These are phyloP conservation scores for Acestrorhynchus altus DNA, from an alignment of 2,797 vertebrate genomes.

Conservation along the genomic window DNA sequence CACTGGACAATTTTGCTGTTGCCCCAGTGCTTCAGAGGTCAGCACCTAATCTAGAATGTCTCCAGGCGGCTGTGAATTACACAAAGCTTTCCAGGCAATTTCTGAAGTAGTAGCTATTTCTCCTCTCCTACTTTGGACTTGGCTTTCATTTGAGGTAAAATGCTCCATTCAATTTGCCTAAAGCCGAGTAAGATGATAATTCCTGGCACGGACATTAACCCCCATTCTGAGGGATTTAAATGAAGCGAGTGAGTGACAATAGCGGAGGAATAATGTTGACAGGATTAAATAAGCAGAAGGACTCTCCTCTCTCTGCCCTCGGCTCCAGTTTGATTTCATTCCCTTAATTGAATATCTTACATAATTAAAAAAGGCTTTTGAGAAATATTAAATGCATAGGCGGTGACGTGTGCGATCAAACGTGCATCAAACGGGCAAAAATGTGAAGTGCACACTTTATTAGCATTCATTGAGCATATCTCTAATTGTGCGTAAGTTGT, in stretches of 20 bases:
- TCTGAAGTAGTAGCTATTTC: neutral
- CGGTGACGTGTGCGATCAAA: neutral
- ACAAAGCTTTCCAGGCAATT: constrained; percentile 16
- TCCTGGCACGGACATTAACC: constrained; percentile 53
- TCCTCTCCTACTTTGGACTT: constrained; percentile 6
- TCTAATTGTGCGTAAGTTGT: constrained; percentile 30
- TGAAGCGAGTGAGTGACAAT: constrained; percentile 52
- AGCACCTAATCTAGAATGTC: neutral
- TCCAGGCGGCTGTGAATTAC: constrained; percentile 5
- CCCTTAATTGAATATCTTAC: constrained; percentile 52
- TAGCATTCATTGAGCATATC: constrained; percentile 48
- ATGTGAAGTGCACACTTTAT: constrained; percentile 12
- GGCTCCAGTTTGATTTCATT: constrained; percentile 48
- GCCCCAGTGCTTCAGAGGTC: neutral
- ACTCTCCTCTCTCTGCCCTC: constrained; percentile 20
- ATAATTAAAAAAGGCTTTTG: neutral
- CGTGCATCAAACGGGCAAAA: neutral
- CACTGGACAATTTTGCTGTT: constrained; percentile 1
- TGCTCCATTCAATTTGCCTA: constrained; percentile 49
- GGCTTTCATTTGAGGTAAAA: constrained; percentile 43
- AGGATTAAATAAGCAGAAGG: constrained; percentile 48
- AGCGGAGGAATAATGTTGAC: constrained; percentile 50
- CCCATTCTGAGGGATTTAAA: constrained; percentile 53
- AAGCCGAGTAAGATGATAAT: constrained; percentile 42
- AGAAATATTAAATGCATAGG: constrained; percentile 9